Base-by-base conservation (phyloP, 2,797 vertebrate species). In the Lindbergichthys nudifrons region DNA sequence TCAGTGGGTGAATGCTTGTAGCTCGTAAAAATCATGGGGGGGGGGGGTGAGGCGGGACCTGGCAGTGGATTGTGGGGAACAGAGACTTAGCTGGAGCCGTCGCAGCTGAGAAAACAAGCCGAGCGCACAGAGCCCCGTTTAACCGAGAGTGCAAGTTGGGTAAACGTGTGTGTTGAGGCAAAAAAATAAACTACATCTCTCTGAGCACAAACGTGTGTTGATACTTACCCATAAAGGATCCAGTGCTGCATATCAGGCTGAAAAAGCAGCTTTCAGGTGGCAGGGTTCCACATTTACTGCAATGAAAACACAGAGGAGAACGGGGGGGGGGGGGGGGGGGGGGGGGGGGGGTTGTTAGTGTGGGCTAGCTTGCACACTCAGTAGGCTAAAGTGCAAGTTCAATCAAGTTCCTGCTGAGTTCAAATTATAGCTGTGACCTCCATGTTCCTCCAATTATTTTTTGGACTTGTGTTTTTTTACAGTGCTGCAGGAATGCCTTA, bases 261-360 rank as follows among this genome's bases (percentile, higher is more conserved):
- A 97, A 97, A 84, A 97, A 96, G 91, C 96, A 97, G 87, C 96
- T 97, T 85, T 97, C 96, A 0, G 96, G 96, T 14, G 96, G 96
- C 58, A 96, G 88, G 10, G 95, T 96, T 51, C 96, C 96, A 86
- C 96, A 96, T 88, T 96, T 97, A 89, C 96, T 97, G 92, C 3
- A 61, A 53, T 46, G 47, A 43, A 87, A 82, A 85, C 26, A 86
- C n/a, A 77, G 26, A 70, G 36, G 23, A 62, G 41, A 47, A 23
- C 45, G 39, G 26, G 70, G 4, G 32, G 12, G 11, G 45, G 39
- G 26, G 70, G 4, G 32, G 12, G 11, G n/a, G 45, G 39, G 26
- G 70, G 4, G 32, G 12, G 11, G 9, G 15, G 1, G 3, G 13
- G 18, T 1, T 3, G 58, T 77, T 57, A 87, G 61, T 46, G 16